phyloP scores from a whole-genome alignment of 2,797 vertebrate species.

The Loris lydekkerianus region DNA sequence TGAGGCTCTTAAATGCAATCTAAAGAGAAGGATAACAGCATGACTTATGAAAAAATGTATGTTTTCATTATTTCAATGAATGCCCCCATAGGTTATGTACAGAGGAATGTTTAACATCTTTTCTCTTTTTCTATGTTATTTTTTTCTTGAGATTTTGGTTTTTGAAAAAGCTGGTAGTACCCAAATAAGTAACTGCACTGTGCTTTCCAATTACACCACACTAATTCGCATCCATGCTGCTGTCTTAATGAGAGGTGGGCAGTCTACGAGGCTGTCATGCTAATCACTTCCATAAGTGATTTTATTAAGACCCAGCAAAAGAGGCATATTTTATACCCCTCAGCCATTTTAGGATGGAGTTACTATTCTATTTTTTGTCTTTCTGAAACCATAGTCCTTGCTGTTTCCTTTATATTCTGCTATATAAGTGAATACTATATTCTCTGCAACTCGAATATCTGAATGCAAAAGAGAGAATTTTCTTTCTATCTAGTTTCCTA shows the following conservation, averaged over 20 bases:
- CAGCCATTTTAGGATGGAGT: neutral
- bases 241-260: neutral
- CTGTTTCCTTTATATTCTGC: neutral
- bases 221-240: neutral
- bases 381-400: neutral
- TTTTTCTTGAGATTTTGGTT: neutral
- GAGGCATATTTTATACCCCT: accelerated
- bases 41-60: neutral
- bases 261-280: too few relatives aligned
- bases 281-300: neutral
- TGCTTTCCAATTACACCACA: neutral
- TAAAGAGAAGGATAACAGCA: neutral
- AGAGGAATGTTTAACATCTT: neutral
- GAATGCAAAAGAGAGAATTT: neutral
- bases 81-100: neutral
- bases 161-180: neutral
- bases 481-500: neutral
- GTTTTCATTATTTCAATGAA: neutral
- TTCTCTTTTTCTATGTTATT: neutral
- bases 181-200: neutral
- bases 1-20: neutral
- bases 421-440: accelerated
- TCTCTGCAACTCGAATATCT: neutral
- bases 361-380: neutral
- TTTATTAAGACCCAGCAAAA: neutral